Conservation (phyloP, 2,797 vertebrate genomes). For the Atherinosoma microstoma region DNA sequence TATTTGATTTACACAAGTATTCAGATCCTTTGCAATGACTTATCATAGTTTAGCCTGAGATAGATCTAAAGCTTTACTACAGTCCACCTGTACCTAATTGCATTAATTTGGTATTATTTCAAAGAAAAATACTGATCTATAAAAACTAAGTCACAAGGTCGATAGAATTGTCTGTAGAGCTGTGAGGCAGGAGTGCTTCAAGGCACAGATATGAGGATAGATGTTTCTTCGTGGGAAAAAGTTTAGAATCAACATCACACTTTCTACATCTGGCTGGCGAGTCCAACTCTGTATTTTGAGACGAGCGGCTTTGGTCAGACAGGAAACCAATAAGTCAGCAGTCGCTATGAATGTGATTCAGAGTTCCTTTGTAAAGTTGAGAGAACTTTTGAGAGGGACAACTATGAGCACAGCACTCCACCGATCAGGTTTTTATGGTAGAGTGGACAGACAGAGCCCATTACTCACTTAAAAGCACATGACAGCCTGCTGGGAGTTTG, state of each 20-base stretch:
- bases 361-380: background rate
- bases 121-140: background rate
- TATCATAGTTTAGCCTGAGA: background rate
- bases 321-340: background rate
- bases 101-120: background rate
- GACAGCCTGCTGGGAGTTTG: background rate
- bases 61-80: background rate
- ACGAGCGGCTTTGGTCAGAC: background rate
- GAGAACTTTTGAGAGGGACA: background rate
- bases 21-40: background rate
- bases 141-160: background rate
- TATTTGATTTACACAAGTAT: background rate
- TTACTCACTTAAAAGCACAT: slow-evolving; percentile 13
- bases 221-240: background rate
- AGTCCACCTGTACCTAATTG: background rate
- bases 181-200: background rate
- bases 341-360: background rate
- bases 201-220: background rate
- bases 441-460: background rate
- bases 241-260: background rate
- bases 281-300: background rate
- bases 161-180: background rate
- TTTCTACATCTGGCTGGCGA: background rate
- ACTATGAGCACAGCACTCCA: background rate
- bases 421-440: slow-evolving; percentile 4